These are phyloP conservation scores for Vireo griseus DNA, from an alignment of 2,797 vertebrate genomes.

Conservation along the genomic window DNA sequence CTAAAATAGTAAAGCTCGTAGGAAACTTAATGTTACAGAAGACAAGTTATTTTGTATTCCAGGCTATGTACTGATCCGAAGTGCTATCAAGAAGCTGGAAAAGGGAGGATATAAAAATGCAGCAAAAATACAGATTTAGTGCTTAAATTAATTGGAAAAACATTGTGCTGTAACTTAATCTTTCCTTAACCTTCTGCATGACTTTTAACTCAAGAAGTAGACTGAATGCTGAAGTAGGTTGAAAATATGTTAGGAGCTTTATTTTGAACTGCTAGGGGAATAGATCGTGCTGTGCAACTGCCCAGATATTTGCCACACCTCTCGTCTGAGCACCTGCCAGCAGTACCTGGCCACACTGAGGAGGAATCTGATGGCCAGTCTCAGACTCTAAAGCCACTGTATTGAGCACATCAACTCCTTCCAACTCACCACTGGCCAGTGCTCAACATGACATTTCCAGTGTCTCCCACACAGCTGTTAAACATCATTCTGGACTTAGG, in stretches of 20 bases:
- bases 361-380: neutral
- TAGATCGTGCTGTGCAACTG: neutral
- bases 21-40: slow-evolving; percentile 21
- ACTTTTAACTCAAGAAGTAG: neutral
- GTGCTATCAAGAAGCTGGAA: slow-evolving; percentile 13
- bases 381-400: neutral
- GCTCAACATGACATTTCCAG: neutral
- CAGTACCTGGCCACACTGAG: neutral
- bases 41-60: slow-evolving; percentile 33
- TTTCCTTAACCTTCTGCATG: neutral
- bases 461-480: neutral
- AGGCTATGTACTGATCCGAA: neutral
- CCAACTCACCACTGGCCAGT: neutral
- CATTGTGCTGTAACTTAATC: neutral
- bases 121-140: slow-evolving; percentile 7
- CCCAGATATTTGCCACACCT: neutral
- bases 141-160: slow-evolving; percentile 27
- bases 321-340: neutral
- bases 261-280: neutral
- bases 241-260: slow-evolving; percentile 1
- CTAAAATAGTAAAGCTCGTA: slow-evolving; percentile 24
- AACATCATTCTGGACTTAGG: neutral
- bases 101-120: neutral
- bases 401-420: neutral
- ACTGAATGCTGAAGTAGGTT: neutral